Conservation (phyloP, 2,113 vertebrate genomes). For the Phasianus colchicus region DNA sequence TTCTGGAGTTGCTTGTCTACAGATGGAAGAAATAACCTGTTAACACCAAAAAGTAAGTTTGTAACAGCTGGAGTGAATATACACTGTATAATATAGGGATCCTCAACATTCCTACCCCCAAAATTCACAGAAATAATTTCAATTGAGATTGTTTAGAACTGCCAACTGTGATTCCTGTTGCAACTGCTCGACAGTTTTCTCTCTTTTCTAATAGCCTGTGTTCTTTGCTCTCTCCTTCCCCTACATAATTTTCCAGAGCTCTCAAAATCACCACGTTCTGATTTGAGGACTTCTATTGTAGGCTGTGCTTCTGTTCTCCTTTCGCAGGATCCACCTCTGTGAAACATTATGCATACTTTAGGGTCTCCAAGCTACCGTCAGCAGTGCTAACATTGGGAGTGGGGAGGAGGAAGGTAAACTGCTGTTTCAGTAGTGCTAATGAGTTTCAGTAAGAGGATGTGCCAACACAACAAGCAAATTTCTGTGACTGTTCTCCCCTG, state of each 20-base stretch:
- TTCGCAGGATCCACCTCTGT: not conserved
- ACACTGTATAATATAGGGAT: not conserved
- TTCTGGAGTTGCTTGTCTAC: constrained; percentile 11
- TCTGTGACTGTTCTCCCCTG: not conserved
- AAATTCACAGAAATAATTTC: not conserved
- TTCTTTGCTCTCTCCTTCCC: not conserved
- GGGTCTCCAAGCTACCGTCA: not conserved
- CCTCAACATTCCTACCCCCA: not conserved
- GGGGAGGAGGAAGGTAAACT: not conserved
- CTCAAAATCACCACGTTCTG: not conserved
- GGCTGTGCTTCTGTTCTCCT: not conserved
- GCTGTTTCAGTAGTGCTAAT: not conserved
- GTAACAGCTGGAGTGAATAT: not conserved
- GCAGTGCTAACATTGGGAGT: not conserved
- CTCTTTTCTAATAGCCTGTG: not conserved
- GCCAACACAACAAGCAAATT: not conserved
- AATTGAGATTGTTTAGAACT: not conserved
- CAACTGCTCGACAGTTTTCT: not conserved
- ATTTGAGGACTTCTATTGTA: not conserved
- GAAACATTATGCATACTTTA: not conserved
- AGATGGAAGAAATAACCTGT: not conserved
- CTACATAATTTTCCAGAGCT: not conserved
- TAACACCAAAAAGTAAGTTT: not conserved
- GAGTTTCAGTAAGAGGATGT: not conserved
- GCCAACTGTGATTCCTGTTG: not conserved